A percentile compares a stretch with the other conserved stretches of the same genome.
Conservation (phyloP, 2,797 vertebrate species). For the Antennarius maculatus region DNA sequence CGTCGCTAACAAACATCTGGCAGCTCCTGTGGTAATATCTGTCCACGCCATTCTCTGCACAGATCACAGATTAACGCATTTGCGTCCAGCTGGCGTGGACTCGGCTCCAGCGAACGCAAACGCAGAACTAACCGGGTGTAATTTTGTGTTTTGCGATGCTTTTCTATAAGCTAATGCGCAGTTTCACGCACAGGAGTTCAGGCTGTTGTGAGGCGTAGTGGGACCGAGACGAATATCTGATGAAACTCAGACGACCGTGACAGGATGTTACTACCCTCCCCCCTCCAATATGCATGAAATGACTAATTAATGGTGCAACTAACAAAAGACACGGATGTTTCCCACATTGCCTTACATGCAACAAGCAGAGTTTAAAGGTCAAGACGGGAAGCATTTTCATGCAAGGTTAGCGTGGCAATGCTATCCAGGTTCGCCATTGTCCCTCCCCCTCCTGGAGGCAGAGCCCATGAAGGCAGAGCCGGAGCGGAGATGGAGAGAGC, state of each 20-base stretch:
- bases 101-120: constrained; percentile 10
- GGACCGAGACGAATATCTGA: constrained; percentile 23
- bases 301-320: neutral
- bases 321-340: neutral
- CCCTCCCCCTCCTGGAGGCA: constrained; percentile 42
- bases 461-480: constrained; percentile 38
- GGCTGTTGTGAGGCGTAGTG: constrained; percentile 2
- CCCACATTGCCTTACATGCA: neutral
- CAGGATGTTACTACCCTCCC: neutral
- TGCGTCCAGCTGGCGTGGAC: constrained; percentile 44
- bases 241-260: constrained; percentile 5
- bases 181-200: constrained; percentile 15
- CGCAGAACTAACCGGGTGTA: constrained; percentile 33
- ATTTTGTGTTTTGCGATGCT: constrained; percentile 16
- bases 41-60: constrained; percentile 30
- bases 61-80: constrained; percentile 21
- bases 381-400: neutral
- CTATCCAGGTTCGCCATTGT: constrained; percentile 15
- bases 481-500: constrained; percentile 27
- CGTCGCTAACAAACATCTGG: constrained; percentile 51
- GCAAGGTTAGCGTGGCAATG: neutral
- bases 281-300: neutral
- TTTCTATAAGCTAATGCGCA: constrained; percentile 18
- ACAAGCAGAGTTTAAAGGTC: constrained; percentile 1
- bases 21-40: constrained; percentile 48